Evolutionary conservation across 2,797 vertebrate genomes (phyloP), one percentile per base, ranked within the genome.

Genomic region (Rhynchonycteris naso): DNA sequence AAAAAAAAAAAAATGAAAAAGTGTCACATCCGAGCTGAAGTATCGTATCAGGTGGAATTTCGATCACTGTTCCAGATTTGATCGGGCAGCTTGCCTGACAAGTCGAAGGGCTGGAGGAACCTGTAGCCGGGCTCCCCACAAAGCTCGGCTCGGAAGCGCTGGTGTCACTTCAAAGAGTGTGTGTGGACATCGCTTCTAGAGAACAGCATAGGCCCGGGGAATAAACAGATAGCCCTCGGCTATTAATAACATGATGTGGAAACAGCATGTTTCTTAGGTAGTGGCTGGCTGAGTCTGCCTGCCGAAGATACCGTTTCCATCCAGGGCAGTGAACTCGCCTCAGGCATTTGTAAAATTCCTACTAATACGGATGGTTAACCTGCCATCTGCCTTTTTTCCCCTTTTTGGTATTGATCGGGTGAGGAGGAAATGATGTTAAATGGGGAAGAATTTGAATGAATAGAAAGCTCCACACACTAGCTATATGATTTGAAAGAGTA

Each of bases 401-500:
- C 0, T 15, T 74, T 88, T 65, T 24, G n/a, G 14, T 68, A 74
- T 21, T 38, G 9, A 33, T 59, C 22, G 43, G 14, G 22, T 22
- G 5, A 10, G 30, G 13, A 0, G 13, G n/a, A 11, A 8, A 18
- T 43, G 14, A 35, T 74, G 16, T 65, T 82, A 21, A 84, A 1
- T 9, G 61, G 35, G 18, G 22, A 24, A 35, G 1, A 10, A 90
- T 85, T 75, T 93, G 78, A 95, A 93, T 56, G 88, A 38, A 81
- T 9, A 87, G 24, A 59, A 66, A 85, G 22, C 59, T 82, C 66
- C 69, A 15, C 1, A 26, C 22, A 35, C 38, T 33, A 11, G 43
- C 66, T 75, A 7, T 24, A 24, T 4, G 14, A 63, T 80, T 69
- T 83, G 68, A 89, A 93, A 93, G 58, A 52, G 26, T 19, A 93